Conservation (phyloP, 1,140 invertebrate genomes). For the Trichomalopsis sarcophagae region DNA sequence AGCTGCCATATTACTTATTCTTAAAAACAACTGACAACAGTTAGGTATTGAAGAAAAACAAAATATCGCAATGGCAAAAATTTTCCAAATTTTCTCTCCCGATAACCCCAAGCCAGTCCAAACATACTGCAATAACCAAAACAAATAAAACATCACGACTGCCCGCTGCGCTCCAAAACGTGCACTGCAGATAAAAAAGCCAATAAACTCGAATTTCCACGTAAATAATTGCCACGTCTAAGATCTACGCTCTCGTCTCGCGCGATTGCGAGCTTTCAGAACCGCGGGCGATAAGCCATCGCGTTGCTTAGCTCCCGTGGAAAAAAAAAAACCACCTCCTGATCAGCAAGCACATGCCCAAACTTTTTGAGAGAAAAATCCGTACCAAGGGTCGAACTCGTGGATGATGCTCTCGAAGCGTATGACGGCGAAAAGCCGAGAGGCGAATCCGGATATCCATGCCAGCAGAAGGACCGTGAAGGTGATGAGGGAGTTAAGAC, state of each 20-base stretch:
- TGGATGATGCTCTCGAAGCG: constrained; percentile 99
- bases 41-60: too few relatives aligned
- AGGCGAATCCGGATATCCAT: constrained; percentile 98
- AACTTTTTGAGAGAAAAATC: background rate
- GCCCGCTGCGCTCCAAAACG: background rate
- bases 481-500: constrained; percentile 87
- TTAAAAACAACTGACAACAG: too few relatives aligned
- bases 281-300: background rate
- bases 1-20: too few relatives aligned
- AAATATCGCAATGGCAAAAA: background rate
- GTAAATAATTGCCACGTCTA: background rate
- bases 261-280: background rate
- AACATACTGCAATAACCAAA: background rate
- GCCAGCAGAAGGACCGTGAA: constrained; percentile 94
- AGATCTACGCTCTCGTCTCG: background rate
- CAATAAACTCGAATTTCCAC: background rate
- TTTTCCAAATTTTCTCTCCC: background rate
- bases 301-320: background rate
- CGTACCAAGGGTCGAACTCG: constrained; percentile 99
- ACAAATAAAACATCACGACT: background rate
- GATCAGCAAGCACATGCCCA: too few relatives aligned
- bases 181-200: background rate
- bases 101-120: background rate
- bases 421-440: constrained; percentile 98
- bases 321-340: background rate